Percentiles rank a stretch among this genome's conserved stretches.
Evolutionary conservation across 2,888 invertebrate species (phyloP).

Genomic region (Suillia variegata): DNA sequence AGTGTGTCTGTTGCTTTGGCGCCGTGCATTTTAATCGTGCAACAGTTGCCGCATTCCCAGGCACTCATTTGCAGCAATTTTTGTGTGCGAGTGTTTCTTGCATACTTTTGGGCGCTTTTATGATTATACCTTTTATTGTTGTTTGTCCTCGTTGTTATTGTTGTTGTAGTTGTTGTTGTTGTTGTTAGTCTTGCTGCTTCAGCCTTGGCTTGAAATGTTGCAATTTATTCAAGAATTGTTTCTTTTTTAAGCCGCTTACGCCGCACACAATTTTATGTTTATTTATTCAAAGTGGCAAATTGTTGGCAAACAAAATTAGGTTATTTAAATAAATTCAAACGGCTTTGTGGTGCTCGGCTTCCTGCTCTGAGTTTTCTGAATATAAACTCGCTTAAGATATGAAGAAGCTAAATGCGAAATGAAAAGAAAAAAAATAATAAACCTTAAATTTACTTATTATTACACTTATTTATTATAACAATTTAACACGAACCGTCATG

Average conservation of each 20-base stretch:
- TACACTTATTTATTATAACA: no score
- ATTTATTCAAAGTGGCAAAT: slow-evolving; percentile 13
- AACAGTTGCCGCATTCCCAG: slow-evolving; percentile 35
- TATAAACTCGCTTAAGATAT: no score
- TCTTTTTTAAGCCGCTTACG: slow-evolving; percentile 7
- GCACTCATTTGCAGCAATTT: slow-evolving; percentile 41
- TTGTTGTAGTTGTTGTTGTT: not conserved
- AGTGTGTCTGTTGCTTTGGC: not conserved
- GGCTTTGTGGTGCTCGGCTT: no score
- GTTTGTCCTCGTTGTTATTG: no score
- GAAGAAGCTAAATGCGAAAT: no score
- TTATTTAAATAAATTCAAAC: not conserved
- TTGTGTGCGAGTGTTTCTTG: slow-evolving; percentile 24
- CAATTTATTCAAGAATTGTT: not conserved
- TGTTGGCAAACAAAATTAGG: slow-evolving; percentile 9
- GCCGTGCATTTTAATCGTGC: slow-evolving; percentile 30
- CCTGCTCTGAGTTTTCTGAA: not conserved
- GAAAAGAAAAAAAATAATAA: no score
- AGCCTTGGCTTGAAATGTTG: not conserved
- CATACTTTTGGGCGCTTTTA: slow-evolving; percentile 17
- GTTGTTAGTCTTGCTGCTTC: no score
- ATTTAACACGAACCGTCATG: no score
- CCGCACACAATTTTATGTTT: slow-evolving; percentile 11
- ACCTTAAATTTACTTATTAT: no score
- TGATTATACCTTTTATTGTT: not conserved